Evolutionary conservation across 2,888 invertebrate species (phyloP).

Genomic region (Drosophila nigricruria): DNA sequence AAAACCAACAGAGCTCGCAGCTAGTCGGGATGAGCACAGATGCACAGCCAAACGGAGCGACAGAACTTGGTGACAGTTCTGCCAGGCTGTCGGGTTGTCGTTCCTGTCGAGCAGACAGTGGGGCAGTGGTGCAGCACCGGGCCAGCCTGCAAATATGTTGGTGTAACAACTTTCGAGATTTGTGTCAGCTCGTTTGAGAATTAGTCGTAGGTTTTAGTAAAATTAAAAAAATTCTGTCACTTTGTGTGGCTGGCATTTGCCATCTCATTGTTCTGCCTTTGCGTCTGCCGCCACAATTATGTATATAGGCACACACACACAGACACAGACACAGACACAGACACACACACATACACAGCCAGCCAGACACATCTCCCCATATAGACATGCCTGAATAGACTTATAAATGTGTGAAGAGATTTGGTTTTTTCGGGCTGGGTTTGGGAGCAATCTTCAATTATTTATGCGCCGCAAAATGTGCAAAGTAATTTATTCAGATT

Average conservation of each 20-base stretch:
- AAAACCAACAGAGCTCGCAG: constrained; percentile 36
- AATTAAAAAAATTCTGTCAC: constrained; percentile 76
- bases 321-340: neutral
- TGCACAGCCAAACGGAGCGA: constrained; percentile 43
- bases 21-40: constrained; percentile 31
- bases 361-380: neutral
- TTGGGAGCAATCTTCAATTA: constrained; percentile 57
- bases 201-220: constrained; percentile 79
- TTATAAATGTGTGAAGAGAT: constrained; percentile 37
- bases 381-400: constrained; percentile 19
- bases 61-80: constrained; percentile 56
- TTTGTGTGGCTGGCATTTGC: constrained; percentile 69
- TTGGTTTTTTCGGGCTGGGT: constrained; percentile 3
- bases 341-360: neutral
- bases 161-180: constrained; percentile 73
- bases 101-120: constrained; percentile 7
- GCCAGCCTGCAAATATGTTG: constrained; percentile 63
- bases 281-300: constrained; percentile 30
- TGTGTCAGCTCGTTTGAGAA: constrained; percentile 82
- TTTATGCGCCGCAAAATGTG: constrained; percentile 80
- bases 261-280: constrained; percentile 64
- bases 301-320: constrained; percentile 8
- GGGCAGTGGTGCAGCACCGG: neutral
- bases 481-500: constrained; percentile 80
- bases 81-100: constrained; percentile 14